Evolutionary conservation across 2,888 invertebrate species (phyloP), one percentile per base, ranked within the genome.

Genomic region (Synanthedon vespiformis): DNA sequence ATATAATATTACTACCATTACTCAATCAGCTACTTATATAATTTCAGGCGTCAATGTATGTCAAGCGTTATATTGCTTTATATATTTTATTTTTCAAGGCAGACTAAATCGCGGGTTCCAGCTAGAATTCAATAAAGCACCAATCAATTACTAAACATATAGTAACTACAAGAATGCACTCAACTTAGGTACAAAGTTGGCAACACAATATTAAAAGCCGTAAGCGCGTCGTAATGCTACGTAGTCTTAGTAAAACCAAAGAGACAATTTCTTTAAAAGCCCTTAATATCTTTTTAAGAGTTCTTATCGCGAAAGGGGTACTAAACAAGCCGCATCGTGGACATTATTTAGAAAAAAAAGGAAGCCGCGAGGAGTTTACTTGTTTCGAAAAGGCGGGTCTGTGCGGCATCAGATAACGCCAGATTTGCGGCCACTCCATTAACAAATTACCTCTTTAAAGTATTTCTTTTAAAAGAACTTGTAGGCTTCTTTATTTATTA

Each of bases 371-470:
- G 61, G 69, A 79, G 72, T 83, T 80, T 77, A 77, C 77, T 81
- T 81, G 80, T 82, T 85, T 84, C 77, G 67, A 80, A 80, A 80
- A 77, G 76, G 75, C 80, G 75, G 78, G 74, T 74, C 74, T 74
- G 61, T 67, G 75, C 64, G 72, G 70, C 72, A 81, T 82, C 80
- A 74, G 86, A 87, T 87, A 84, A 72, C 72, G 62, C 64, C 70
- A 77, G 81, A 83, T 85, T 85, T 83, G 83, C 80, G 77, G 71
- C 73, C 70, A 63, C 65, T 60, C 80, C 81, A 84, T 85, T 85
- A 80, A 80, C 84, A 82, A 85, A 85, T 85, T 81, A 78, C 80
- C 74, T 70, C 72, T 72, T 74, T 74, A 71, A 69, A 70, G 56
- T 64, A 60, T 62, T 65, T 58, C 60, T 67, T 58, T 34, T 62